These are phyloP conservation scores for chimpanzee (Pan troglodytes) DNA, from an alignment of 2,113 vertebrate genomes.

Conservation along the genomic window NHGRI_mPanTro3-v2.1_pri NC_072403.2:174810001-174810500, in stretches of 20 bases:
- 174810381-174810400: background rate
- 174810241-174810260: too few species aligned
- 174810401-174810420: background rate
- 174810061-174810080: constrained; percentile 10
- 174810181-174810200: too few species aligned
- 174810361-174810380: background rate
- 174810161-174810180: background rate
- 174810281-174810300: background rate
- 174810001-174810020: constrained; percentile 33
- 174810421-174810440: background rate
- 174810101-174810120: background rate
- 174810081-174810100: constrained; percentile 18
- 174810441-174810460: background rate
- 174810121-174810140: background rate
- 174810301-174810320: background rate
- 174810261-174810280: background rate
- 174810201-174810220: background rate
- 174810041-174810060: background rate
- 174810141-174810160: accelerated
- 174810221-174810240: background rate
- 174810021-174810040: background rate
- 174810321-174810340: background rate
- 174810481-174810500: background rate
- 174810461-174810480: background rate
- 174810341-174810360: background rate